Percentiles rank a stretch among this genome's conserved stretches.
phyloP scores from a whole-genome alignment of 2,797 vertebrate genomes.

The Propithecus perrieri region DNA sequence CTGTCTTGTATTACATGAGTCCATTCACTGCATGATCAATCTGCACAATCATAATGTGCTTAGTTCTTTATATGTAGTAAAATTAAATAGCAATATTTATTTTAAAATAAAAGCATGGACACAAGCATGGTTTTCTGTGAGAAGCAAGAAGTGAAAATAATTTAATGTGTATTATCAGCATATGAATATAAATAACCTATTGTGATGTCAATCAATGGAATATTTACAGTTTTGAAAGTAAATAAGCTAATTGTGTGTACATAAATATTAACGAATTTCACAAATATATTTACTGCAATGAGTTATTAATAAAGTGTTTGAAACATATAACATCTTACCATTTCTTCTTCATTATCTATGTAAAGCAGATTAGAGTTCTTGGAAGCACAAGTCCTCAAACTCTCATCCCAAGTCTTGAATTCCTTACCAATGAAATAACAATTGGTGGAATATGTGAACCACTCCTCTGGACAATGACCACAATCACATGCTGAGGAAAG shows the following conservation, averaged over 20 bases:
- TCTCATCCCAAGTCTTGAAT: slow-evolving; percentile 13
- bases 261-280: not conserved
- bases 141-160: not conserved
- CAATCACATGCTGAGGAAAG: not conserved
- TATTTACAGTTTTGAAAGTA: not conserved
- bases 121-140: not conserved
- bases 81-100: not conserved
- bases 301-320: not conserved
- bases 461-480: not conserved
- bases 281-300: not conserved
- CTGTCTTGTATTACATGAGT: too few species aligned
- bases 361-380: not conserved
- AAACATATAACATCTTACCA: not conserved
- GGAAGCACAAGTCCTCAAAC: not conserved
- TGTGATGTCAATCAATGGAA: not conserved
- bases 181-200: not conserved
- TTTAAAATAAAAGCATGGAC: not conserved
- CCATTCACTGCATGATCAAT: too few species aligned
- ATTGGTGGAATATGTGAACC: slow-evolving; percentile 6
- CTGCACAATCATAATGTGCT: too few species aligned
- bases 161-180: not conserved
- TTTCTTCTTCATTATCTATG: slow-evolving; percentile 1
- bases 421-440: slow-evolving; percentile 24
- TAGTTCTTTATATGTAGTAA: not conserved
- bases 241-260: not conserved